phyloP scores from a whole-genome alignment of 2,797 vertebrate genomes.

The Pseudotriccus pelzelni region DNA sequence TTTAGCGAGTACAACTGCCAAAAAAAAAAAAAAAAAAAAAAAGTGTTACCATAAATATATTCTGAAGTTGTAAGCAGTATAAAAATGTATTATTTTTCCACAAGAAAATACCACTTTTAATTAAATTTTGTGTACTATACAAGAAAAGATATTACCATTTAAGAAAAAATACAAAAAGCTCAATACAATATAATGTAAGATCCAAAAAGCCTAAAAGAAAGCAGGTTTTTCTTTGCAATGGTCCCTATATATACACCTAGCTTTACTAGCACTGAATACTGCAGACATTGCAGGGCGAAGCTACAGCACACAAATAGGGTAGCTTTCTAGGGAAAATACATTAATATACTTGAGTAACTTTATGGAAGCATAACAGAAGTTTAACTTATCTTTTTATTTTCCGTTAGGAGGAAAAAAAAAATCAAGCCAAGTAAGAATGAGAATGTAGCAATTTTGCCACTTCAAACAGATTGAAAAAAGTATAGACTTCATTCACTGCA shows the following conservation, averaged over 20 bases:
- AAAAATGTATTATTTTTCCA: background rate
- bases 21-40: slow-evolving; percentile 18
- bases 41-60: background rate
- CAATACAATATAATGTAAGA: background rate
- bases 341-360: background rate
- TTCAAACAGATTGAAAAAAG: background rate
- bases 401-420: background rate
- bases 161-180: background rate
- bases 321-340: background rate
- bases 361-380: background rate
- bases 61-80: background rate
- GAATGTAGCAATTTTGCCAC: background rate
- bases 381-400: background rate
- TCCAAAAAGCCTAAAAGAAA: background rate
- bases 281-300: background rate
- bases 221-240: background rate
- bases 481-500: background rate
- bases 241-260: background rate
- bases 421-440: background rate
- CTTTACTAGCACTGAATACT: background rate
- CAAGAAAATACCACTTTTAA: background rate
- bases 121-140: background rate
- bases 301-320: background rate
- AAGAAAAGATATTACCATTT: background rate
- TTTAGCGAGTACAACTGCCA: slow-evolving; percentile 95